Conservation (phyloP, 2,113 vertebrate species). For the Pica pica region DNA sequence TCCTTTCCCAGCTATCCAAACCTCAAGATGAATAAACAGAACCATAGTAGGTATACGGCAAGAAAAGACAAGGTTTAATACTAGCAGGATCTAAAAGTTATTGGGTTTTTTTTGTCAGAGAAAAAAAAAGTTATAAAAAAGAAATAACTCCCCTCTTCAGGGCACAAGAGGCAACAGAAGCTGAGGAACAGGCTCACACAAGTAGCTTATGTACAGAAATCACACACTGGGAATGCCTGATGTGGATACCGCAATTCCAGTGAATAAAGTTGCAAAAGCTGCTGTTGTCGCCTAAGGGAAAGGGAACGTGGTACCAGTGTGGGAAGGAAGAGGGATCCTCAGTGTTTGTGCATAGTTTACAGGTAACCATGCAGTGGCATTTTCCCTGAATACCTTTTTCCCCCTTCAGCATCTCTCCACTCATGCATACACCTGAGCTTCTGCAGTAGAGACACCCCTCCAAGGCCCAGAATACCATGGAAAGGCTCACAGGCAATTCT, state of each 20-base stretch:
- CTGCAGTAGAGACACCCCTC: neutral
- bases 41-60: neutral
- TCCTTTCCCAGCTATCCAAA: neutral
- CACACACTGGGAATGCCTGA: neutral
- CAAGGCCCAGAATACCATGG: neutral
- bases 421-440: fast-evolving
- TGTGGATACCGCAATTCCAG: neutral
- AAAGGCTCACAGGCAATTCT: neutral
- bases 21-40: neutral
- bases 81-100: neutral
- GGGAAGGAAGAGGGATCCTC: neutral
- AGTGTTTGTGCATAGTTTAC: neutral
- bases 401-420: neutral
- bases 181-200: neutral
- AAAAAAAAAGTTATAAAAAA: neutral
- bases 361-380: neutral
- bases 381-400: neutral
- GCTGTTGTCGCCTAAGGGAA: neutral
- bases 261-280: neutral
- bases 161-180: neutral
- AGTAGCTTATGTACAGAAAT: neutral
- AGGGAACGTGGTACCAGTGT: neutral
- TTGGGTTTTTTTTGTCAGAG: neutral
- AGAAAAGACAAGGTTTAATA: neutral
- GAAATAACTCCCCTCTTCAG: neutral